These are phyloP conservation scores for Xestia xanthographa DNA, from an alignment of 2,888 invertebrate genomes.

Conservation along the genomic window DNA sequence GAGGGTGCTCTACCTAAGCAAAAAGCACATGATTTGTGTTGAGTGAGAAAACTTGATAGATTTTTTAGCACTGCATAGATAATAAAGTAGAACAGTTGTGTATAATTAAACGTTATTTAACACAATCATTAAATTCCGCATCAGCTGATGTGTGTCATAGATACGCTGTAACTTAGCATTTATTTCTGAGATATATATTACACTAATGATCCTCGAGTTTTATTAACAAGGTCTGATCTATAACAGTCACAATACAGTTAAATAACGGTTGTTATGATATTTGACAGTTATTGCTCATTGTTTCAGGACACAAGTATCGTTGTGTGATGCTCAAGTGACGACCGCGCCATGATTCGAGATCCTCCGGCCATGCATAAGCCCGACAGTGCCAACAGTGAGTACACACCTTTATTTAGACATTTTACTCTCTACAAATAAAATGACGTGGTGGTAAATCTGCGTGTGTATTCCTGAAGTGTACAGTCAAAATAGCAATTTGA, in stretches of 20 bases:
- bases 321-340: constrained; percentile 87
- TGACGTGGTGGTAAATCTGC: background rate
- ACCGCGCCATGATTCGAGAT: constrained; percentile 87
- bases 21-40: background rate
- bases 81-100: background rate
- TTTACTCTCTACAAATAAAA: background rate
- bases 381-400: constrained; percentile 86
- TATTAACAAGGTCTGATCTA: constrained; percentile 15
- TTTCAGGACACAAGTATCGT: constrained; percentile 77
- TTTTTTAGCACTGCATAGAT: background rate
- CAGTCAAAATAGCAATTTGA: background rate
- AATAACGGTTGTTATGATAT: constrained; percentile 4
- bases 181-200: background rate
- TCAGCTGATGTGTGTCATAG: background rate
- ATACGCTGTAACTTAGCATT: background rate
- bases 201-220: background rate
- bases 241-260: background rate
- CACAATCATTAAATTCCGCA: background rate
- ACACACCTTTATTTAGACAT: constrained; percentile 19
- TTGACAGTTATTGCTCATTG: constrained; percentile 69
- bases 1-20: too few relatives aligned
- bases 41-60: background rate
- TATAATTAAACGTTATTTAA: background rate
- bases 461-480: background rate
- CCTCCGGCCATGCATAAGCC: constrained; percentile 90